Base-by-base conservation (phyloP, 2,888 invertebrate genomes). In the Junonia oenone region DNA sequence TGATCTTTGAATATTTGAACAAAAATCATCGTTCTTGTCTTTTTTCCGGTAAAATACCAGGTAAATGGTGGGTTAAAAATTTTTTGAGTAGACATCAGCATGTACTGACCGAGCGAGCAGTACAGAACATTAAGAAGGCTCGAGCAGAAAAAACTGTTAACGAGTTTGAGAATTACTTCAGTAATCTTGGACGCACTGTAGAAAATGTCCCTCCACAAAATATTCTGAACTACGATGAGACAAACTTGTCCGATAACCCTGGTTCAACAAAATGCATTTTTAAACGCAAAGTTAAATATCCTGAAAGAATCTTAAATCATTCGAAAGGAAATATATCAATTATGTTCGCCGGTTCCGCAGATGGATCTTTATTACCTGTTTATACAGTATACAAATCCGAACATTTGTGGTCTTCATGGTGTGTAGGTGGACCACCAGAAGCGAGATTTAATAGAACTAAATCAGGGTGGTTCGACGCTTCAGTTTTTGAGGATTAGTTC, bases 401-500 rank as follows among this genome's bases (percentile, higher is more conserved):
- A 29, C 6, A 29, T 29, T 6, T 29, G 29, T 29, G 29, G 29
- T 29, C 29, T 29, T 29, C 29, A 6, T 43, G 57, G 55, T 15
- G 59, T 59, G n/a, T 64, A 59, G 43, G 43, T 50, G 58, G 49
- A 52, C 53, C 62, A 29, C 26, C 51, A 33, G 51, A 59, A 46
- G 55, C 55, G 17, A 37, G 64, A 52, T 67, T 57, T 54, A 67
- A 66, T 59, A 29, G 63, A 43, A 66, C 62, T 9, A 66, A 63
- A 35, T 61, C 62, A n/a, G 66, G 63, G 14, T 66, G 62, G 62
- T 65, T 65, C 35, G 62, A 68, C 40, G 37, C 61, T 33, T 50
- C 51, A 31, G 48, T 37, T 1, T 68, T 65, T 59, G 62, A 62
- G 53, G 65, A 65, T 59, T 66, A 62, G 63, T 63, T 68, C 27